A percentile compares a stretch with the other conserved stretches of the same genome.
These are phyloP conservation scores for Odontophorus gujanensis DNA, from an alignment of 2,113 vertebrate species.

Conservation along the genomic window DNA sequence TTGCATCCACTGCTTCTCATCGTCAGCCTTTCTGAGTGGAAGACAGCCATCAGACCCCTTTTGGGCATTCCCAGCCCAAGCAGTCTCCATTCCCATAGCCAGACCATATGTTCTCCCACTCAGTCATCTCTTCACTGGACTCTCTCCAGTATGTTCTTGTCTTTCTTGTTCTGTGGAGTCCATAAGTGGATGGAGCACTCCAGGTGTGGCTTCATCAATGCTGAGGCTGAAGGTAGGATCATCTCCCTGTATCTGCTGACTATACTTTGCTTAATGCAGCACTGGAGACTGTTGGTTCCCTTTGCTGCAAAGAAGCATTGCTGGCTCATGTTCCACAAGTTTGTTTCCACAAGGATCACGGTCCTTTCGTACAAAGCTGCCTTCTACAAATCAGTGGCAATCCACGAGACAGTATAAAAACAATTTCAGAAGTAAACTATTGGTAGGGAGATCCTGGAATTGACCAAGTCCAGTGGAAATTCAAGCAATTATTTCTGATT, in stretches of 20 bases:
- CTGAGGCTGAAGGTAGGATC: not conserved
- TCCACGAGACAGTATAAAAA: not conserved
- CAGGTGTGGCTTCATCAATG: not conserved
- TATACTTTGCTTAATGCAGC: not conserved
- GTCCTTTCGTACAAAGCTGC: not conserved
- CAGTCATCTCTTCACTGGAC: not conserved
- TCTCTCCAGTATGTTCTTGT: not conserved
- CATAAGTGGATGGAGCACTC: too few species aligned
- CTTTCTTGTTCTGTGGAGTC: not conserved
- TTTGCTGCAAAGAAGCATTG: too few species aligned
- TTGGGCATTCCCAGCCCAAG: too few species aligned
- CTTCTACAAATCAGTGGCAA: not conserved
- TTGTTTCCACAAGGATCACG: not conserved
- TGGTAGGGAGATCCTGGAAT: not conserved
- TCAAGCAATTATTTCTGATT: not conserved
- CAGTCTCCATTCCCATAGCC: too few species aligned
- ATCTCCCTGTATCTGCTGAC: not conserved
- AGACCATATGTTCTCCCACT: not conserved
- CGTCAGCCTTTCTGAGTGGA: not conserved
- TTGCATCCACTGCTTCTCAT: not conserved
- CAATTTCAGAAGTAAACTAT: not conserved
- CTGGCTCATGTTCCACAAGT: not conserved
- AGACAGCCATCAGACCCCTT: not conserved
- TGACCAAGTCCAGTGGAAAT: not conserved
- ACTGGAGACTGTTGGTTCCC: not conserved